Evolutionary conservation across 1,140 invertebrate species (phyloP), one percentile per base, ranked within the genome.

Genomic region (Phortica variegata): DNA sequence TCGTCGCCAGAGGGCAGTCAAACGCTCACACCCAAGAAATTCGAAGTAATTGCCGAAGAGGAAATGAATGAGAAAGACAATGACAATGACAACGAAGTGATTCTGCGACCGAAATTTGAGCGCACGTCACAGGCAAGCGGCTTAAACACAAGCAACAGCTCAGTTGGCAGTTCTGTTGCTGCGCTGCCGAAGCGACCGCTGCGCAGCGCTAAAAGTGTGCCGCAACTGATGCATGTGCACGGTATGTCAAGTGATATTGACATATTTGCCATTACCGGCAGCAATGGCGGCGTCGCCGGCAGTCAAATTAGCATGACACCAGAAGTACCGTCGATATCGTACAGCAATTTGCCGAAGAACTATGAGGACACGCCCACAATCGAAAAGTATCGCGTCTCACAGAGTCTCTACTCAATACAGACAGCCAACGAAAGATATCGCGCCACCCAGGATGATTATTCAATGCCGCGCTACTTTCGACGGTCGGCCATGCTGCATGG

Each of bases 291-390:
- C n/a, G n/a, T n/a, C n/a, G n/a, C 60, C 3, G 54, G 61, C 39
- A 66, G 57, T 19, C 65, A 65, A 32, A 75, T 76, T 6, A 75
- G 73, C 44, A 76, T 76, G 74, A 76, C 74, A 7, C 74, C 74
- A 2, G 74, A 76, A 56, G 70, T 76, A 8, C 74, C 74, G 3
- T 76, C 65, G 3, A 76, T 76, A 41, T 76, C 74, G 15, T 76
- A 60, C 17, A 60, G 59, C 19, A 61, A 72, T 37, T 46, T 76
- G 42, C 74, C 74, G 16, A 76, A 76, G 46, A 75, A 76, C 44
- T 76, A 76, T 49, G 72, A 73, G 48, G 74, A 76, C 12, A 76
- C 74, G 1, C 74, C 74, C 5, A 75, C 74, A 8, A 73, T 76
- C 19, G 73, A 76, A n/a, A 70, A 76, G 43, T 76, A 76, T 52